Evolutionary conservation across 2,888 invertebrate genomes (phyloP), one percentile per base, ranked within the genome.

Genomic region (Encarsia formosa): DNA sequence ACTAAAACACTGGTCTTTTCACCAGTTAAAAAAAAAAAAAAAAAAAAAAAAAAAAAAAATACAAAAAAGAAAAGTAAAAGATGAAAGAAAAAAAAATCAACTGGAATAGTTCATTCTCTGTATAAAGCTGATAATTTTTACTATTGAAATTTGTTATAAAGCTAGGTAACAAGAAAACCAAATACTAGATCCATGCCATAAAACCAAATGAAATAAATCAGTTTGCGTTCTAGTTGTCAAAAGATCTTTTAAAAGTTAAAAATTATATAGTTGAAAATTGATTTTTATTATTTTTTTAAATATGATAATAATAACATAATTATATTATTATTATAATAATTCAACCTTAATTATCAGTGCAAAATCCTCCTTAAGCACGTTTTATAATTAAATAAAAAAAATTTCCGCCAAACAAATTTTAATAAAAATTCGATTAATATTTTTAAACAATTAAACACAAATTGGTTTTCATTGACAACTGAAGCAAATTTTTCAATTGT

Each of bases 131-230:
- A 64, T n/a, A n/a, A n/a, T 59, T 43, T 47, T 29, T 48, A 50
- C 50, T 54, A 52, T 50, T 48, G 56, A 57, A 40, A 47, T 50
- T 44, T 40, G 41, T 52, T 54, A 32, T 54, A 54, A 56, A 18
- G 43, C 42, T 65, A 64, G 62, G 58, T 63, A 63, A 64, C 57
- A 59, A 63, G 61, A 56, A 70, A 68, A 69, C 70, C 70, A 70
- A 71, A 73, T 70, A 70, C 65, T 69, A 71, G 67, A 68, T 67
- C 61, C 69, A 72, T 69, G 71, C 70, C 70, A 71, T 72, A 70
- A 65, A 69, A 69, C 69, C 70, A 71, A 70, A 71, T 70, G 64
- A 70, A 67, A 66, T 62, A 64, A 70, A 68, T 68, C 66, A 66
- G 62, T 68, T 70, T 72, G 69, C 72, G 70, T 72, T 72, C 71